Base-by-base conservation (phyloP, 2,888 invertebrate species). In the Drosophila stalkeri region DNA sequence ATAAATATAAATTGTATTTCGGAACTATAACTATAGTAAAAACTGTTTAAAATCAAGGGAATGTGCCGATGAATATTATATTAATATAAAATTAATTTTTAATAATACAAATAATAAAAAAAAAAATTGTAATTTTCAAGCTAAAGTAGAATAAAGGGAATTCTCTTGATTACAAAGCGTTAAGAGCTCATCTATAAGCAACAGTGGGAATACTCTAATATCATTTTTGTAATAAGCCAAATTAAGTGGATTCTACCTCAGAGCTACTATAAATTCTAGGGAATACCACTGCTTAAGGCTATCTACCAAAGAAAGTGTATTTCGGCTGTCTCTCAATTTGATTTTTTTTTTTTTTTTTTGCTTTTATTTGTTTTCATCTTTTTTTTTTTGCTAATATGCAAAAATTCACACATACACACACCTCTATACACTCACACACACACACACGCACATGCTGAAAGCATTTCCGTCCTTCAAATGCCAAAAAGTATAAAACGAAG, bases 391-490 rank as follows among this genome's bases (percentile, higher is more conserved):
- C 75, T 78, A 87, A 84, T 87, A 84, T 84, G 84, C 84, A 85
- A 87, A 84, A 84, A 73, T 75, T 65, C 41, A 68, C 66, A 80
- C 65, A 69, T 60, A 81, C 62, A 80, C 67, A 70, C 62, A 46
- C 54, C n/a, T 18, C 12, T 14, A 59, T 61, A 71, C 65, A 67
- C 60, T 77, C 64, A 77, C 68, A 67, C 63, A 47, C 52, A 64
- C 63, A 72, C 65, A 67, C 60, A 79, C 66, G 57, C 63, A 43
- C 49, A 18, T 18, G 20, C 46, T 44, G 63, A 64, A 77, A 77
- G 84, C 76, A 81, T 87, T 84, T 84, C 84, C 87, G 87, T 87
- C 84, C 84, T 84, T 82, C 85, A 82, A 85, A 80, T 80, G 85
- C 87, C 49, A 56, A 57, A 71, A 65, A 52, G 63, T 18, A 39